Conservation (phyloP, 2,113 vertebrate species). For the Pitta sordida region DNA sequence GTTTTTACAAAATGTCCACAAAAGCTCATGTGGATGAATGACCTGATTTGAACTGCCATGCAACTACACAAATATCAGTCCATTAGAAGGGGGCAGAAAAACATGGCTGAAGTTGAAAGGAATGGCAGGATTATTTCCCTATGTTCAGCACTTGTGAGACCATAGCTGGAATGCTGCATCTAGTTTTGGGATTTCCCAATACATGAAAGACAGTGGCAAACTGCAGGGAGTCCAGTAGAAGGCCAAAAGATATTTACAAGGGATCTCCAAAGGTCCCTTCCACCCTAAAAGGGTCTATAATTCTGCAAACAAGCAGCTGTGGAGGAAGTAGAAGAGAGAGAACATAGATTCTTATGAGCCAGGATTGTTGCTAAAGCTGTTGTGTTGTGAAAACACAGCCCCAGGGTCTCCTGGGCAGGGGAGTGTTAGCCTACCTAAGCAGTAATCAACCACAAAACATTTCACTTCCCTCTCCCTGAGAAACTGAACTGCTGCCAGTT, state of each 20-base stretch:
- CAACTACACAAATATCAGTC: not conserved
- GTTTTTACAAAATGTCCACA: not conserved
- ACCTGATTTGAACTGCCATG: constrained; percentile 8
- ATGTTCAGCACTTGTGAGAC: not conserved
- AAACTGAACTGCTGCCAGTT: not conserved
- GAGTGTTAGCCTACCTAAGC: not conserved
- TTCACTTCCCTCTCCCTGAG: not conserved
- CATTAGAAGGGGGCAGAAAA: not conserved
- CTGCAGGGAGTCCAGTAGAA: not conserved
- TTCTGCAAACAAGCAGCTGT: not conserved
- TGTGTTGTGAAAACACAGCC: constrained; percentile 5
- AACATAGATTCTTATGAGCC: not conserved
- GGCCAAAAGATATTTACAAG: not conserved
- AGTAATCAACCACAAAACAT: not conserved
- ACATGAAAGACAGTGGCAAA: not conserved
- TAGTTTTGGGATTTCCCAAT: not conserved
- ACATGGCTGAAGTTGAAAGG: not conserved
- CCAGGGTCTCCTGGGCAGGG: not conserved
- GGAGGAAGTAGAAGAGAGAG: not conserved
- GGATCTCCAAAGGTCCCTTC: not conserved
- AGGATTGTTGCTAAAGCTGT: not conserved
- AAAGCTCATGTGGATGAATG: not conserved
- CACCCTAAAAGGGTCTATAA: not conserved
- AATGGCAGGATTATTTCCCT: not conserved
- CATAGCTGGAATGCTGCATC: not conserved